A percentile compares a stretch with the other conserved stretches of the same genome.
phyloP scores from a whole-genome alignment of 2,888 invertebrate species.

The Antheraea assamensis region DNA sequence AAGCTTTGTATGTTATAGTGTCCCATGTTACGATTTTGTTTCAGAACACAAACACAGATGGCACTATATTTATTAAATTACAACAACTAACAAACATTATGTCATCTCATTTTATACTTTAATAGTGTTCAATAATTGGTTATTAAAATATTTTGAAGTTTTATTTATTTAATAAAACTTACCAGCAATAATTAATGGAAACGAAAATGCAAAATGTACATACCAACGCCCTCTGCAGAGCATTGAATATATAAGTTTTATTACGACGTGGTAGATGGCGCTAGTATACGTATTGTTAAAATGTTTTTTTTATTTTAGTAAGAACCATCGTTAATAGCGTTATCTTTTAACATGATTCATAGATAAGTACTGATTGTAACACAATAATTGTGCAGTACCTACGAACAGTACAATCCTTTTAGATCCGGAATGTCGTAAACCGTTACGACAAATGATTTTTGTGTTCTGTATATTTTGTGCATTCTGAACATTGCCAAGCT shows the following conservation, averaged over 20 bases:
- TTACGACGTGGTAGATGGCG: not conserved
- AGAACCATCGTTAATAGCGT: not conserved
- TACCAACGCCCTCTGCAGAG: not conserved
- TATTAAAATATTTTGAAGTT: not conserved
- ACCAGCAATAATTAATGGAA: not conserved
- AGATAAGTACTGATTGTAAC: not conserved
- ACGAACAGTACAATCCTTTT: not conserved
- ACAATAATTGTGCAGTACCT: not conserved
- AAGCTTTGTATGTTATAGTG: not conserved
- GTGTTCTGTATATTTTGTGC: slow-evolving; percentile 4
- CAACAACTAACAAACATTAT: not conserved
- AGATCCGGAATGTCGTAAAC: slow-evolving; percentile 8
- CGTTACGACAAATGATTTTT: not conserved
- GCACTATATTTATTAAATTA: not conserved
- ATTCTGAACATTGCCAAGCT: not conserved
- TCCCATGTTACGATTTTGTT: not conserved
- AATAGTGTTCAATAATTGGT: not conserved
- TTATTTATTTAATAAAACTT: not conserved
- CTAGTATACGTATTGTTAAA: not conserved
- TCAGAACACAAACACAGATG: not conserved
- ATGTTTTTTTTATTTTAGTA: not conserved
- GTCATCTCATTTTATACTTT: not conserved
- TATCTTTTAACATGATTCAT: slow-evolving; percentile 1
- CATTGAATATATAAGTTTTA: not conserved
- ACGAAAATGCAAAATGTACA: not conserved